Percentiles rank a stretch among this genome's conserved stretches.
Evolutionary conservation across 2,888 invertebrate species (phyloP).

Genomic region (Glyphotaelius pellucidus): DNA sequence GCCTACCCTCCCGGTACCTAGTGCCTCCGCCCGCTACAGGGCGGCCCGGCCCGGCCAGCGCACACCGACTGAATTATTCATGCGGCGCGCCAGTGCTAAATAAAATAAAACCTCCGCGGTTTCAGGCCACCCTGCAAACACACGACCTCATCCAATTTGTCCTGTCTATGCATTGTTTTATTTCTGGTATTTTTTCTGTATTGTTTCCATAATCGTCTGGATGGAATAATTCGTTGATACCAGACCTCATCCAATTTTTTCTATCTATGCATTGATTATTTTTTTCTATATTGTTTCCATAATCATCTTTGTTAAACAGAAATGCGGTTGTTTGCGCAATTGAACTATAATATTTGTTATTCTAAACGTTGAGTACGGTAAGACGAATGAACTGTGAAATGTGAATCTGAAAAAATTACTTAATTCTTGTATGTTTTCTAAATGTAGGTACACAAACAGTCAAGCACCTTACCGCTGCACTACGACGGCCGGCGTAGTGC

Average conservation of each 20-base stretch:
- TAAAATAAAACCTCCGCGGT: conserved; percentile 64
- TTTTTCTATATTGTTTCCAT: too few relatives aligned
- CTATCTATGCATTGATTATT: too few relatives aligned
- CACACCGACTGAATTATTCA: conserved; percentile 63
- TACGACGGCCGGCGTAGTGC: too few relatives aligned
- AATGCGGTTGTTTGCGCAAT: background rate
- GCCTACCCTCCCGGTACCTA: background rate
- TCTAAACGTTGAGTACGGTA: too few relatives aligned
- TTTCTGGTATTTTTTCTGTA: conserved; percentile 25
- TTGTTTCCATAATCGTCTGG: conserved; percentile 46
- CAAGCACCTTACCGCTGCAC: too few relatives aligned
- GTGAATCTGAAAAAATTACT: too few relatives aligned
- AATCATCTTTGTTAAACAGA: background rate
- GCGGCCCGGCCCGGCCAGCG: conserved; percentile 32
- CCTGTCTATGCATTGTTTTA: conserved; percentile 57
- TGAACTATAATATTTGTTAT: background rate
- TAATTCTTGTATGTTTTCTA: too few relatives aligned
- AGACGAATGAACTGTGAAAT: background rate
- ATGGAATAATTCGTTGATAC: background rate
- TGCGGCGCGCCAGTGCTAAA: conserved; percentile 64
- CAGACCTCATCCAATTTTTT: too few relatives aligned
- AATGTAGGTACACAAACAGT: too few relatives aligned
- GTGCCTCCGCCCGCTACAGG: conserved; percentile 28
- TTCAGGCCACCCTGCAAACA: conserved; percentile 61
- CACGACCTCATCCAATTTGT: conserved; percentile 65